phyloP scores from a whole-genome alignment of 1,140 invertebrate species.

The Lasioglossum albipes region DNA sequence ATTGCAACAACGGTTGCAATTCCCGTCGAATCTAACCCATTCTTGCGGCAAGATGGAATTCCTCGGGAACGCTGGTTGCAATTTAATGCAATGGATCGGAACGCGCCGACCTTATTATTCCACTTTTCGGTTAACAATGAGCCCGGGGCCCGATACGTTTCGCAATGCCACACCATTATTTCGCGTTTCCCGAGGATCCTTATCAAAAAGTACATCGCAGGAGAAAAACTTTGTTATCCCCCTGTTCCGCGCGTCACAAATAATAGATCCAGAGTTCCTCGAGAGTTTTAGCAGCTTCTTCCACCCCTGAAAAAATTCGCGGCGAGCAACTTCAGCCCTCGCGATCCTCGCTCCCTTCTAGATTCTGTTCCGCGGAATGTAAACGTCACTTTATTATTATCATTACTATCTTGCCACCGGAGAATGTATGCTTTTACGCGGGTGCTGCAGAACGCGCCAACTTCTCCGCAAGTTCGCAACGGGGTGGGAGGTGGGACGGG shows the following conservation, averaged over 20 bases:
- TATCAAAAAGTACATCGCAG: conserved; percentile 9
- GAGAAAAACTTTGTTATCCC: conserved; percentile 27
- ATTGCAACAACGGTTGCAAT: too few species aligned
- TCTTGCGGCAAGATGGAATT: too few species aligned
- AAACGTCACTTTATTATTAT: conserved; percentile 32
- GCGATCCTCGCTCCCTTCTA: too few species aligned
- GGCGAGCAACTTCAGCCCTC: too few species aligned
- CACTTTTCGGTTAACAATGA: too few species aligned
- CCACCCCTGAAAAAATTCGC: too few species aligned
- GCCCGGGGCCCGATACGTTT: not conserved
- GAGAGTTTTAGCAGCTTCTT: not conserved
- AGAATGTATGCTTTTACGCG: conserved; percentile 23
- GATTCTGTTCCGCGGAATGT: conserved; percentile 13
- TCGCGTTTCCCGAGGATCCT: not conserved
- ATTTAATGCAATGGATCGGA: too few species aligned
- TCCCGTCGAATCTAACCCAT: too few species aligned
- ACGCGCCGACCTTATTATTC: too few species aligned
- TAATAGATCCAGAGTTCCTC: conserved; percentile 22
- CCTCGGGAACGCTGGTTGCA: too few species aligned
- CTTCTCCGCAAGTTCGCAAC: not conserved
- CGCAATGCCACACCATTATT: not conserved
- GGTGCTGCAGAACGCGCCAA: not conserved
- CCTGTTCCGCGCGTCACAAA: not conserved
- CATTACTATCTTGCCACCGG: conserved; percentile 15
- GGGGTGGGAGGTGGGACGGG: not conserved